Conservation (phyloP, 2,888 invertebrate species). For the Hybos culiciformis region DNA sequence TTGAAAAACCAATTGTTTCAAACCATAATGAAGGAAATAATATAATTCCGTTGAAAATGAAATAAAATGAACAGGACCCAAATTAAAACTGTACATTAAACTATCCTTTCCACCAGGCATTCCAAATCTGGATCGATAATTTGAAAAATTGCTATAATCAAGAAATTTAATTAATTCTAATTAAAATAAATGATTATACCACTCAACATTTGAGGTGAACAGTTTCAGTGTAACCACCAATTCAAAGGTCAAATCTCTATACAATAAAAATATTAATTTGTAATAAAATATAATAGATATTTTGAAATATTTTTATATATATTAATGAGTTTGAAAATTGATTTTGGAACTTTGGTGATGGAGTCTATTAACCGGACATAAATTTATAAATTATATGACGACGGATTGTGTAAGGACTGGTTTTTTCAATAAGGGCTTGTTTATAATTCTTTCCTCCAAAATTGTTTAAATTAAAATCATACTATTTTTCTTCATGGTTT, state of each 20-base stretch:
- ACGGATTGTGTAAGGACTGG: not conserved
- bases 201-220: not conserved
- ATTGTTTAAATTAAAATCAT: conserved; percentile 3
- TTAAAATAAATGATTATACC: conserved; percentile 11
- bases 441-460: conserved; percentile 14
- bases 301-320: too few relatives aligned
- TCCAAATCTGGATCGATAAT: conserved; percentile 80
- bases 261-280: too few relatives aligned
- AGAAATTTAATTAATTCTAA: conserved; percentile 13
- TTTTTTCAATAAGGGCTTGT: not conserved
- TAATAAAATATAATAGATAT: too few relatives aligned
- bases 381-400: not conserved
- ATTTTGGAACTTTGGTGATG: too few relatives aligned
- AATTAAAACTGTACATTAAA: conserved; percentile 72
- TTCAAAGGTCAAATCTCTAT: too few relatives aligned
- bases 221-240: too few relatives aligned
- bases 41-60: conserved; percentile 89
- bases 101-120: conserved; percentile 70
- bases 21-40: conserved; percentile 78
- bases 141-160: conserved; percentile 92
- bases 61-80: conserved; percentile 83
- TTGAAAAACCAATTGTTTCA: conserved; percentile 62
- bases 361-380: not conserved
- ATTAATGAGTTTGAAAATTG: too few relatives aligned
- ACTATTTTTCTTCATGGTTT: conserved; percentile 80